A percentile compares a stretch with the other conserved stretches of the same genome.
Evolutionary conservation across 1,140 invertebrate genomes (phyloP).

Genomic region (Ceratitis capitata): DNA sequence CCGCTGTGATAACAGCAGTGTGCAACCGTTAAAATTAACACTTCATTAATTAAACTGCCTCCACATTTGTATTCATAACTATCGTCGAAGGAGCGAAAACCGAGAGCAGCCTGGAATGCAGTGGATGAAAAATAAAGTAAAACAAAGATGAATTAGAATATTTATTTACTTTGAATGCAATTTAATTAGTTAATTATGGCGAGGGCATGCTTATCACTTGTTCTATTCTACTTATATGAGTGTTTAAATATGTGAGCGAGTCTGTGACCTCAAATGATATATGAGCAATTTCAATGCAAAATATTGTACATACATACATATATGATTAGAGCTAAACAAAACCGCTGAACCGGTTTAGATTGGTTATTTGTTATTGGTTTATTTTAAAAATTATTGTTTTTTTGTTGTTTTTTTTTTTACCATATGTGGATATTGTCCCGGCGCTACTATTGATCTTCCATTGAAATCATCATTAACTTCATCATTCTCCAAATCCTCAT

Average conservation of each 20-base stretch:
- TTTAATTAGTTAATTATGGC: not conserved
- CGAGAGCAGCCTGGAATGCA: constrained; percentile 48
- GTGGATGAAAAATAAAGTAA: not conserved
- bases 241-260: not conserved
- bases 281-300: not conserved
- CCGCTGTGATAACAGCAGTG: constrained; percentile 50
- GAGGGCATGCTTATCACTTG: not conserved
- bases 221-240: not conserved
- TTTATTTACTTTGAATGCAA: too few species aligned
- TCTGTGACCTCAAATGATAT: not conserved
- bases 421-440: constrained; percentile 56
- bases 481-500: constrained; percentile 47
- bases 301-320: too few species aligned
- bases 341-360: not conserved
- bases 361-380: not conserved
- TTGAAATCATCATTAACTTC: constrained; percentile 53
- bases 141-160: too few species aligned
- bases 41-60: constrained; percentile 60
- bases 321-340: not conserved
- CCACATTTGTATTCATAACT: constrained; percentile 56
- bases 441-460: constrained; percentile 52
- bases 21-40: constrained; percentile 53
- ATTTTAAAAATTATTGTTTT: too few species aligned
- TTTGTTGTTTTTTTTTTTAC: constrained; percentile 35
- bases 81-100: constrained; percentile 46